Evolutionary conservation across 2,113 vertebrate species (phyloP), one percentile per base, ranked within the genome.

Genomic region (Neofelis nebulosa): DNA sequence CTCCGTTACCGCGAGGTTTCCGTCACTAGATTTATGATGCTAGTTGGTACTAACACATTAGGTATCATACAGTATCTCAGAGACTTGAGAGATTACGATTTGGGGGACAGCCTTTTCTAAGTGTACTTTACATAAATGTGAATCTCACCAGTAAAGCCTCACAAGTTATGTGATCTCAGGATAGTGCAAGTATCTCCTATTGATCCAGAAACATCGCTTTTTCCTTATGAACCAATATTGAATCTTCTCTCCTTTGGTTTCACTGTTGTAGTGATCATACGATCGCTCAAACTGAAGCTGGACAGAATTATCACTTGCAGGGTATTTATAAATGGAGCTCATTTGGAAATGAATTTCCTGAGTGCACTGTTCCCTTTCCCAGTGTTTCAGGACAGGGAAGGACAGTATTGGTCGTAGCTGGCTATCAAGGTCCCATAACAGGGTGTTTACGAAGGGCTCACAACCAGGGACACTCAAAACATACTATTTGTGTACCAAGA

Each of bases 11-110:
- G 27, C 19, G 76, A 31, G 76, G 45, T 79, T 50, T 50, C 76
- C 29, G 5, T 19, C 45, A 12, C 29, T 3, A 6, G 76, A 9
- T 33, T 79, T 52, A 21, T 27, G 16, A 33, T 18, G 48, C 45
- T 50, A 3, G 16, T 5, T 4, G 5, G 15, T 11, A 29, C 45
- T 31, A 29, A 79, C 29, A 33, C 5, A 0, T 33, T 9, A 6
- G 76, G 76, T 33, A 19, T 33, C 21, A 50, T 1, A 52, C 48
- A 12, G 16, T 5, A 33, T 12, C 16, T 19, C 76, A 33, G 76
- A 79, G 45, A 52, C 45, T 52, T 10, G 29, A 52, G 45, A 52
- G 31, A 18, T 7, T 27, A 19, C 4, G 29, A 50, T 19, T 50
- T 48, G 76, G 45, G 41, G 38, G 45, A 29, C 19, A 19, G 76